Evolutionary conservation across 2,888 invertebrate genomes (phyloP), one percentile per base, ranked within the genome.

Genomic region (Cephus pygmeus): DNA sequence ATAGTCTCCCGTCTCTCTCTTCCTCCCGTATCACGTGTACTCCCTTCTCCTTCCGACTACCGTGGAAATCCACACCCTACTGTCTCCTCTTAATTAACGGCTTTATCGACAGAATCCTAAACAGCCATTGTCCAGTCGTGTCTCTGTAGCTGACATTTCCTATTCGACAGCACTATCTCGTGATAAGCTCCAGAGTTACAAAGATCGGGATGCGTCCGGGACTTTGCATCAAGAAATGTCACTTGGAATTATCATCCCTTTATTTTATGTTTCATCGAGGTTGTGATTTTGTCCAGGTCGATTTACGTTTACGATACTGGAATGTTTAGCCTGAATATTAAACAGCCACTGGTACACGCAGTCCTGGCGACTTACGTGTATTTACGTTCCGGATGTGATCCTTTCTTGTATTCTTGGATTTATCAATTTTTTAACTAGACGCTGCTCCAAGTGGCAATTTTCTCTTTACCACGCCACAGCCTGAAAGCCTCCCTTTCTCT

Each of bases 381-480:
- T 56, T 56, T 56, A 56, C 56, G 56, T 23, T 56, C 56, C 56
- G 56, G 56, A 56, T 56, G 23, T 9, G 56, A 56, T 23, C 56
- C 9, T 23, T 9, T 56, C 56, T 56, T 15, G 23, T 23, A 56
- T 56, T 56, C 56, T 56, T 56, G 23, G 1, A 56, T 56, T 56
- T 56, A 56, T 56, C 23, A 56, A 56, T 71, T 81, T 79, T 81
- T 80, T 80, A 78, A 78, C 56, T 15, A 73, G 81, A 76, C 76
- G 68, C 73, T 73, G 73, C 35, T 79, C 76, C 69, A 78, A 81
- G 81, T 81, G 81, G 78, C 81, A 79, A 81, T 81, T 81, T 81
- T 83, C 80, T 81, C 78, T 77, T 71, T 80, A 75, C 77, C 76
- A 75, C 69, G 75, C 75, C 76, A 68, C 73, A 40, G 79, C 77